Conservation (phyloP, 2,113 vertebrate genomes). For the Perca schrenkii region DNA sequence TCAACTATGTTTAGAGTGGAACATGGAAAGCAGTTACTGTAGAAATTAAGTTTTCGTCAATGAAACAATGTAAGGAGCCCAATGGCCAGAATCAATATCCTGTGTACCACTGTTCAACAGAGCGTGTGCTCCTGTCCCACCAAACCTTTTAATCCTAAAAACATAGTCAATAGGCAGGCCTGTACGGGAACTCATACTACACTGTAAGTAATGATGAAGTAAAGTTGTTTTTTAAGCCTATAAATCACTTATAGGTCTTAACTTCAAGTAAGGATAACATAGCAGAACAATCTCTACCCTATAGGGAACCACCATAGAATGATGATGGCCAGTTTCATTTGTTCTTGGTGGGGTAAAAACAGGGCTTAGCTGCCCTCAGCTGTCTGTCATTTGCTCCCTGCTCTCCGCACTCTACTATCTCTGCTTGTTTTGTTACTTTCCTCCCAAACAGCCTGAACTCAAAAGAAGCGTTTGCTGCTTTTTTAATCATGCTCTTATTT, state of each 20-base stretch:
- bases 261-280: constrained; percentile 39
- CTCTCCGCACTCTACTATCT: constrained; percentile 42
- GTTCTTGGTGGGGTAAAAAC: constrained; percentile 53
- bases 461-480: constrained; percentile 43
- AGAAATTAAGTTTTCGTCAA: not conserved
- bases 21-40: not conserved
- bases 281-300: constrained; percentile 45
- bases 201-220: constrained; percentile 14
- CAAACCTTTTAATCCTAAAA: not conserved
- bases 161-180: not conserved
- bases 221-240: constrained; percentile 8
- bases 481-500: constrained; percentile 57
- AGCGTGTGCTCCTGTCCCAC: constrained; percentile 1
- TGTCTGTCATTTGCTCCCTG: constrained; percentile 65
- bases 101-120: not conserved
- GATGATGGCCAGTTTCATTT: constrained; percentile 22
- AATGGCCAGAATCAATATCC: constrained; percentile 18
- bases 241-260: constrained; percentile 29
- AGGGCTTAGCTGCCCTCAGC: constrained; percentile 27
- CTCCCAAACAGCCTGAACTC: constrained; percentile 36
- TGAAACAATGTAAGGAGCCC: not conserved
- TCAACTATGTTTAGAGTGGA: not conserved
- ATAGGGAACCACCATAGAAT: constrained; percentile 23
- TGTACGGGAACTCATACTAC: not conserved
- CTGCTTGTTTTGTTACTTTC: constrained; percentile 43